Base-by-base conservation (phyloP, 2,888 invertebrate genomes). In the Ormyrus labotus region DNA sequence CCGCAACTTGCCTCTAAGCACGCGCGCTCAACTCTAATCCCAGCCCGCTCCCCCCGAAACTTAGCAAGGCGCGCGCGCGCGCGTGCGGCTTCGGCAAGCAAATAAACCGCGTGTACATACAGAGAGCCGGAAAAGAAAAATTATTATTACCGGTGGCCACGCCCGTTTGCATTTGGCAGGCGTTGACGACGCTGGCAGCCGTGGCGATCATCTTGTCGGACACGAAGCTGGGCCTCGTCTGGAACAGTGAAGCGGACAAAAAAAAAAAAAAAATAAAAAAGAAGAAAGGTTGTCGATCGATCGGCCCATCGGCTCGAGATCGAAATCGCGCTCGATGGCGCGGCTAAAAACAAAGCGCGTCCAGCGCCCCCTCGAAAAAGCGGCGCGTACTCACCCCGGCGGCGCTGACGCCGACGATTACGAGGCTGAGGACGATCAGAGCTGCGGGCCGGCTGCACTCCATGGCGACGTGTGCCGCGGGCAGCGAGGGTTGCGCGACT, bases 141-240 rank as follows among this genome's bases (percentile, higher is more conserved):
- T n/a, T n/a, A 11, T 63, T n/a, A 19, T 70, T 88, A 89, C 89
- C 88, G 82, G 89, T 89, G 58, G 88, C 84, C 77, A 89, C 89
- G 78, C 87, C 87, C 83, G 89, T 88, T 82, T 89, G 87, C 60
- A 86, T 89, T 80, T 89, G 89, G 75, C 89, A 90, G 77, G 89
- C 89, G 76, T 89, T 89, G 48, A 90, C 89, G 10, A 89, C 89
- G 80, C 84, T 88, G 51, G 90, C 87, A 51, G 89, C 90, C n/a
- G 84, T 84, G 5, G 85, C 88, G 74, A 89, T 89, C 89, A 89
- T 89, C 74, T 87, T 84, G 81, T 89, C 89, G 53, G 89, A 87
- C 19, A 89, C 89, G 77, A 89, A 89, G 82, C 87, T 87, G 65
- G 89, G 90, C 63, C 90, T 86, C 55, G 86, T 84, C 88, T 88